Conservation (phyloP, 2,888 invertebrate species). For the Baronia brevicornis region DNA sequence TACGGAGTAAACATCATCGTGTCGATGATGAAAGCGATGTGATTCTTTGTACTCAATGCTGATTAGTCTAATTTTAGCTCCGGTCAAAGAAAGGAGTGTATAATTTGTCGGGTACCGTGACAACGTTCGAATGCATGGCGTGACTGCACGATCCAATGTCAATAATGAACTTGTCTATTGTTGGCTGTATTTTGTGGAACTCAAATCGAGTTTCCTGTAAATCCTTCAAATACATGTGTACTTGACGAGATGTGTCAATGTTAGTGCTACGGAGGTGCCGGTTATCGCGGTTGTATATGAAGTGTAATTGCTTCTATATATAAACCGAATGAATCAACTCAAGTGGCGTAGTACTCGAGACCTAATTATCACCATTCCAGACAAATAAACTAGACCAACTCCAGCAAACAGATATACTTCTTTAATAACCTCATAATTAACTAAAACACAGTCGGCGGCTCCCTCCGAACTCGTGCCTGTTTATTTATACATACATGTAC, state of each 20-base stretch:
- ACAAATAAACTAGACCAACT: conserved; percentile 9
- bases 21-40: conserved; percentile 76
- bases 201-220: background rate
- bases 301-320: too few species aligned
- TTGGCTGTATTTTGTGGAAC: background rate
- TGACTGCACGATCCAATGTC: conserved; percentile 36
- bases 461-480: conserved; percentile 55
- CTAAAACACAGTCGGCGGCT: conserved; percentile 56
- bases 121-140: conserved; percentile 37
- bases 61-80: conserved; percentile 70
- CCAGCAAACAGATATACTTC: conserved; percentile 39
- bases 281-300: too few species aligned
- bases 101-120: conserved; percentile 59
- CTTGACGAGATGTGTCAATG: background rate
- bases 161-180: conserved; percentile 37
- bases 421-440: conserved; percentile 69
- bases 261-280: too few species aligned
- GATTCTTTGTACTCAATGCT: conserved; percentile 69
- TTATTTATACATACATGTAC: conserved; percentile 64
- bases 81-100: conserved; percentile 42
- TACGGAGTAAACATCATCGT: conserved; percentile 68
- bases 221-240: background rate
- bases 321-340: too few species aligned
- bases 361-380: too few species aligned
- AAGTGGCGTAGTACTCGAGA: too few species aligned